Evolutionary conservation across 2,888 invertebrate species (phyloP).

Genomic region (Drosophila seclusa): DNA sequence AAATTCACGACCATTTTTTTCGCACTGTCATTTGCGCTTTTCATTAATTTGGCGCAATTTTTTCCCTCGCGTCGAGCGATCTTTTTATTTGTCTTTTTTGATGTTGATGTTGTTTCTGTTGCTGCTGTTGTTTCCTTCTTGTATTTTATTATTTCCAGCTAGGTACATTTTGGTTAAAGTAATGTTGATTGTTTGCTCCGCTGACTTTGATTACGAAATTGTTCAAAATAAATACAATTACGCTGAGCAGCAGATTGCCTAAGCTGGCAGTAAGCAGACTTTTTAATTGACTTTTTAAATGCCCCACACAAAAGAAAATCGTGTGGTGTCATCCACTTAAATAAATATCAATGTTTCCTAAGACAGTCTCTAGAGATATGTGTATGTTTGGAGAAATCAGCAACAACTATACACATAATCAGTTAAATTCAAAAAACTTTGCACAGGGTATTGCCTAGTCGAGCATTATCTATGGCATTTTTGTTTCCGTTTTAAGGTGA

Average conservation of each 20-base stretch:
- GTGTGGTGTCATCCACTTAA: slow-evolving; percentile 2
- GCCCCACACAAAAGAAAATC: slow-evolving; percentile 3
- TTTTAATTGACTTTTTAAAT: slow-evolving; percentile 73
- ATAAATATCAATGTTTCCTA: not conserved
- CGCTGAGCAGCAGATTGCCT: slow-evolving; percentile 32
- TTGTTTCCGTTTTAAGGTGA: slow-evolving; percentile 9
- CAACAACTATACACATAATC: not conserved
- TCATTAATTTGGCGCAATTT: slow-evolving; percentile 68
- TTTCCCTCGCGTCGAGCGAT: slow-evolving; percentile 61
- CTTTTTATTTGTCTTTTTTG: slow-evolving; percentile 51
- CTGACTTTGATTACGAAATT: slow-evolving; percentile 78
- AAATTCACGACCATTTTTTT: slow-evolving; percentile 59
- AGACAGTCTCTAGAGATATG: no score
- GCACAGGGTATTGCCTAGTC: slow-evolving; percentile 13
- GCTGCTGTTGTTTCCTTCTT: slow-evolving; percentile 9
- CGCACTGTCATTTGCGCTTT: slow-evolving; percentile 72
- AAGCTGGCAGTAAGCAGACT: slow-evolving; percentile 51
- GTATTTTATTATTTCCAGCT: slow-evolving; percentile 56
- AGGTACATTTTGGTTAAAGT: slow-evolving; percentile 71
- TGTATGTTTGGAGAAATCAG: not conserved
- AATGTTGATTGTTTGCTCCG: slow-evolving; percentile 79
- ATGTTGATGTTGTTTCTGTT: slow-evolving; percentile 9
- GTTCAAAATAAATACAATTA: slow-evolving; percentile 80
- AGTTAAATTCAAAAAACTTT: not conserved
- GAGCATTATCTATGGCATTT: not conserved